Evolutionary conservation across 1,140 invertebrate genomes (phyloP).

Genomic region (Xylocopa sonorina): DNA sequence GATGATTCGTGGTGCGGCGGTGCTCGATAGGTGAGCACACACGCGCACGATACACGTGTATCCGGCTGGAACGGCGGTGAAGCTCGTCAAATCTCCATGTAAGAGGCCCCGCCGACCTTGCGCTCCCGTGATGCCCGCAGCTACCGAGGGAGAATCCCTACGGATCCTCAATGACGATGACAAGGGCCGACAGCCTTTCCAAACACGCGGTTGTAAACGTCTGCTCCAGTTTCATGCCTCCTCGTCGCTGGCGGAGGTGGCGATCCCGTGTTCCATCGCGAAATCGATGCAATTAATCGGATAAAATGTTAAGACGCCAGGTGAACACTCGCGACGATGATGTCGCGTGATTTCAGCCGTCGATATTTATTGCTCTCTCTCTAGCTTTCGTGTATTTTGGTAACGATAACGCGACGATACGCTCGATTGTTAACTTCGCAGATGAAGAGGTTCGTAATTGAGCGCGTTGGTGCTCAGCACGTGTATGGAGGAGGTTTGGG

Average conservation of each 20-base stretch:
- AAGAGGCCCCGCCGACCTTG: conserved; percentile 48
- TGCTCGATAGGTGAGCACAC: conserved; percentile 44
- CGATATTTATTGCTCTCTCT: no score
- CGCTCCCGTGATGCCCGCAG: conserved; percentile 54
- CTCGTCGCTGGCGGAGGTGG: conserved; percentile 13
- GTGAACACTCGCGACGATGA: neutral
- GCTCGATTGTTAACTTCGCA: neutral
- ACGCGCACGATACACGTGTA: conserved; percentile 56
- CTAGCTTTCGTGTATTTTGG: no score
- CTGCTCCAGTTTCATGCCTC: conserved; percentile 78
- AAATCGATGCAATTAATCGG: conserved; percentile 25
- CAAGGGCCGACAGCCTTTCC: conserved; percentile 79
- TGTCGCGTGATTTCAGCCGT: no score
- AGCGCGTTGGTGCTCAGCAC: neutral
- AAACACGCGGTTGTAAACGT: conserved; percentile 80
- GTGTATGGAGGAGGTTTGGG: neutral
- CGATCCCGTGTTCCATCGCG: neutral
- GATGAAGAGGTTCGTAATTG: neutral
- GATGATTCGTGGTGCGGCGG: conserved; percentile 53
- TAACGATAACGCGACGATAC: no score
- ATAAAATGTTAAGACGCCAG: neutral
- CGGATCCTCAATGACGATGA: conserved; percentile 73
- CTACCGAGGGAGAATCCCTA: conserved; percentile 56
- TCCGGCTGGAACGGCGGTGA: conserved; percentile 38
- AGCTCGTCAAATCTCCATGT: conserved; percentile 57